Percentiles rank a stretch among this genome's conserved stretches.
These are phyloP conservation scores for Cantharis rufa DNA, from an alignment of 2,888 invertebrate species.

Conservation along the genomic window DNA sequence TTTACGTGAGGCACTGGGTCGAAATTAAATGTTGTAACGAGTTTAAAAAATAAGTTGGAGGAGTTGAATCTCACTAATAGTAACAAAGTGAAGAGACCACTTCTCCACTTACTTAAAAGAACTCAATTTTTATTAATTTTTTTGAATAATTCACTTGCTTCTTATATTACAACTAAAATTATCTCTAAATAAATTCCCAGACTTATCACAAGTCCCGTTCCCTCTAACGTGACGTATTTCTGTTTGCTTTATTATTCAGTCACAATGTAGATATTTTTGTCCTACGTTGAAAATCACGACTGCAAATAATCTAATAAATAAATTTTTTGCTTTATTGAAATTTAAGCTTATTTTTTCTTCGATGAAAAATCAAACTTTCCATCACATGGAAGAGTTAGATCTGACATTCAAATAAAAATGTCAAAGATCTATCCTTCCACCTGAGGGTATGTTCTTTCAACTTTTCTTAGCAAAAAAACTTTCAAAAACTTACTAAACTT, in stretches of 20 bases:
- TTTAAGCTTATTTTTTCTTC: not conserved
- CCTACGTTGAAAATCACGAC: not conserved
- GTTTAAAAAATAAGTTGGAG: conserved; percentile 49
- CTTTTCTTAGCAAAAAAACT: not conserved
- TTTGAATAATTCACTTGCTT: not conserved
- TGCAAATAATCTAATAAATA: not conserved
- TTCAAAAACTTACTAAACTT: not conserved
- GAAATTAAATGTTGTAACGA: conserved; percentile 6
- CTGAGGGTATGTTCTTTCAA: conserved; percentile 20
- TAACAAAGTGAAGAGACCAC: conserved; percentile 55
- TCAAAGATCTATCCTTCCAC: conserved; percentile 40
- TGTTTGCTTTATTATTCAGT: conserved; percentile 3
- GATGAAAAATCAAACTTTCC: conserved; percentile 18
- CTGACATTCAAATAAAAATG: conserved; percentile 40
- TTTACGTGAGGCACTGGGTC: not conserved
- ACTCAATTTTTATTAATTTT: conserved; percentile 20
- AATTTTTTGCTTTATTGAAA: not conserved
- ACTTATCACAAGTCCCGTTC: not conserved
- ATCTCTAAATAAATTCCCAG: conserved; percentile 8
- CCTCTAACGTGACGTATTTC: not conserved
- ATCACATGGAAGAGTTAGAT: conserved; percentile 48
- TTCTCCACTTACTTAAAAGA: conserved; percentile 51
- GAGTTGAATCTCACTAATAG: conserved; percentile 56
- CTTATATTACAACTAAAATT: not conserved
- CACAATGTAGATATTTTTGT: not conserved